These are phyloP conservation scores for Microctenopoma lineatum DNA, from an alignment of 2,797 vertebrate species.

Conservation along the genomic window DNA sequence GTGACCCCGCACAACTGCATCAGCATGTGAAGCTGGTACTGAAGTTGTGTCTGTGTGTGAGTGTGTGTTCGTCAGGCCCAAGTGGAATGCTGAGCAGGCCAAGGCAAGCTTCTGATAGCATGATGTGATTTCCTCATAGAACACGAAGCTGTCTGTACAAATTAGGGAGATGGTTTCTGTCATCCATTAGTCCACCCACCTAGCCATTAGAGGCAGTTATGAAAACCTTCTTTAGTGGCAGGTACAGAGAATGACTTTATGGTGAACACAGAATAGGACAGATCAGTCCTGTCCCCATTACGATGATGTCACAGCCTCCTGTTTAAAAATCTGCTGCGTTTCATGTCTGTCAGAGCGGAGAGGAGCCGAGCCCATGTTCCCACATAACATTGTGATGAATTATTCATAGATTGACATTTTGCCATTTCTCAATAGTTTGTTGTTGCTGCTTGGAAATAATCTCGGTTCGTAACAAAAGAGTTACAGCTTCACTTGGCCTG, in stretches of 20 bases:
- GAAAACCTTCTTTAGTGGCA: not conserved
- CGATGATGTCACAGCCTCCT: constrained; percentile 1
- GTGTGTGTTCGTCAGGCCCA: constrained; percentile 7
- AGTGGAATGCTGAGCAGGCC: constrained; percentile 73
- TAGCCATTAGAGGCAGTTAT: not conserved
- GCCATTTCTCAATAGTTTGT: constrained; percentile 49
- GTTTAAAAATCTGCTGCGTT: constrained; percentile 21
- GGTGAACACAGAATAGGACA: too few relatives aligned
- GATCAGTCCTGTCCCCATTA: not conserved
- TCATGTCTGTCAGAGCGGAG: constrained; percentile 14
- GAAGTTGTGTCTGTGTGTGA: constrained; percentile 26
- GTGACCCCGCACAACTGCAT: constrained; percentile 3
- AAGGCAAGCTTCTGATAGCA: constrained; percentile 55
- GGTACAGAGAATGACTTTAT: not conserved
- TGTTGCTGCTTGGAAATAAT: constrained; percentile 45
- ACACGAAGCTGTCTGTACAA: constrained; percentile 2
- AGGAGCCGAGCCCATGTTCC: constrained; percentile 42
- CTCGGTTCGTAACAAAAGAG: constrained; percentile 20
- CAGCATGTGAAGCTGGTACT: constrained; percentile 8
- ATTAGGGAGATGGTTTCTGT: constrained; percentile 11
- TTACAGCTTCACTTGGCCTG: not conserved
- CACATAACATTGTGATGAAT: constrained; percentile 60
- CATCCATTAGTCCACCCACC: not conserved
- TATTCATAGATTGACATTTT: constrained; percentile 73
- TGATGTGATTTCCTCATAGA: constrained; percentile 11